Conservation (phyloP, 2,888 invertebrate genomes). For the Dryocosmus kuriphilus region DNA sequence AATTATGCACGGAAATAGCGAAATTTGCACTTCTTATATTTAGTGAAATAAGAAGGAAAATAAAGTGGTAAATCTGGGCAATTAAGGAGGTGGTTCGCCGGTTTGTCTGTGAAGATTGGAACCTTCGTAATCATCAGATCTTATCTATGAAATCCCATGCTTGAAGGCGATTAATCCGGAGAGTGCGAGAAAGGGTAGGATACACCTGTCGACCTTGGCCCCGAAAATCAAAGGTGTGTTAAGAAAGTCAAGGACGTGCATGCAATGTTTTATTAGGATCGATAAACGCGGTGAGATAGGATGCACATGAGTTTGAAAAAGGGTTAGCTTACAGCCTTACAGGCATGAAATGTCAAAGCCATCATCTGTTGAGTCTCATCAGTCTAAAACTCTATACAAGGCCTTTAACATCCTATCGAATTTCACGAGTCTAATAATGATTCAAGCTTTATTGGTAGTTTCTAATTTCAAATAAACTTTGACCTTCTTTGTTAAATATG, state of each 20-base stretch:
- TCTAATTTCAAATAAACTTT: neutral
- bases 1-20: neutral
- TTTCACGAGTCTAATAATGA: neutral
- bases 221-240: constrained; percentile 45
- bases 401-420: neutral
- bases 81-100: neutral
- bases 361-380: constrained; percentile 12
- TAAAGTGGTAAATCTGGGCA: neutral
- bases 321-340: constrained; percentile 40
- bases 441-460: neutral
- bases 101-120: constrained; percentile 15
- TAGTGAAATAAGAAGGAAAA: neutral
- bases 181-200: constrained; percentile 10
- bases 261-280: constrained; percentile 56
- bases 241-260: constrained; percentile 62
- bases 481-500: neutral
- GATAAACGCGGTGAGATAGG: constrained; percentile 7
- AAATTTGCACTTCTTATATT: neutral
- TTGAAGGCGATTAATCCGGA: constrained; percentile 59
- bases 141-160: constrained; percentile 4
- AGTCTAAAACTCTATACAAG: neutral
- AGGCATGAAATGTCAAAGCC: constrained; percentile 6
- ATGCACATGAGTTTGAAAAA: constrained; percentile 22
- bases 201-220: constrained; percentile 66
- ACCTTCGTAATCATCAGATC: constrained; percentile 2